Conservation (phyloP, 2,113 vertebrate species). For the Crotalus viridis region DNA sequence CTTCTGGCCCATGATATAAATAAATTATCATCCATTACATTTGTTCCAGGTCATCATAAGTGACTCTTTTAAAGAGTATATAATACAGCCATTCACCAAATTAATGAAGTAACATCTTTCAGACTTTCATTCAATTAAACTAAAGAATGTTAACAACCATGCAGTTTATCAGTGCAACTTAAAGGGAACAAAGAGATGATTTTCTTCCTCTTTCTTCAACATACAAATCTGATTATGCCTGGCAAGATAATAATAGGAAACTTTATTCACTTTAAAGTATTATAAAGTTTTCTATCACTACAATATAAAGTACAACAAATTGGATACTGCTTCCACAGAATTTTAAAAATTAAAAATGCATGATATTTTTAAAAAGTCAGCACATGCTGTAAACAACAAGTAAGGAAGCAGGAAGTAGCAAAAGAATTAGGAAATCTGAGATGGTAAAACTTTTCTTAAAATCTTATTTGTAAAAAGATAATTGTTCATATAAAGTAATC, state of each 20-base stretch:
- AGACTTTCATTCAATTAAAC: conserved; percentile 81
- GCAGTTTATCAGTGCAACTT: conserved; percentile 63
- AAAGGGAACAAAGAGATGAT: conserved; percentile 37
- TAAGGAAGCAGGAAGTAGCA: conserved; percentile 16
- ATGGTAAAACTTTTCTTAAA: conserved; percentile 37
- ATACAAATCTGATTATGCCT: conserved; percentile 53
- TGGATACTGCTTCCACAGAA: conserved; percentile 4
- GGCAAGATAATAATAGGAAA: conserved; percentile 51
- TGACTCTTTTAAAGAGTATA: conserved; percentile 68
- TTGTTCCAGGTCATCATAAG: conserved; percentile 75
- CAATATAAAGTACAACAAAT: conserved; percentile 40
- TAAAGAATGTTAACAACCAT: conserved; percentile 79
- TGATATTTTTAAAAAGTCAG: background rate
- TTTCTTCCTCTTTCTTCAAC: conserved; percentile 5
- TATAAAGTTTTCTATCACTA: conserved; percentile 28
- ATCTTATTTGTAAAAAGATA: background rate
- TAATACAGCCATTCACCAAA: conserved; percentile 81
- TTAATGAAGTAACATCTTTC: conserved; percentile 69
- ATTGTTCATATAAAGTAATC: conserved; percentile 34
- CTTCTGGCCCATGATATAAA: conserved; percentile 67
- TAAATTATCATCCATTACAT: conserved; percentile 76
- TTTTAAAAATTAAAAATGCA: conserved; percentile 16
- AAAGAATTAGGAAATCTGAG: background rate
- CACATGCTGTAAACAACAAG: conserved; percentile 9
- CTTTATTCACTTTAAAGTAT: conserved; percentile 32